Percentiles rank a stretch among this genome's conserved stretches.
phyloP scores from a whole-genome alignment of 2,888 invertebrate species.

The Pachycephus smyrnensis region DNA sequence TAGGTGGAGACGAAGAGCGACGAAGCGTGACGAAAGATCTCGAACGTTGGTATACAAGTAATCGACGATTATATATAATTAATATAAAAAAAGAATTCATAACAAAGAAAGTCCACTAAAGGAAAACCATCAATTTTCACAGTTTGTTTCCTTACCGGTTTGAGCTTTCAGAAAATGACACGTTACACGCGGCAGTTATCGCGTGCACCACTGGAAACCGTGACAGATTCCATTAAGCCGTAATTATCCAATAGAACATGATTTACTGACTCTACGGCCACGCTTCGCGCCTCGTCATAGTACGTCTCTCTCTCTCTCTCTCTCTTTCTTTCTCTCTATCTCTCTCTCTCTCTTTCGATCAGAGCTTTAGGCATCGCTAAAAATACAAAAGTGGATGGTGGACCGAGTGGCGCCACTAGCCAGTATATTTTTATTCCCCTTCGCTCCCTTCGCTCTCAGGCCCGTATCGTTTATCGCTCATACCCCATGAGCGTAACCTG shows the following conservation, averaged over 20 bases:
- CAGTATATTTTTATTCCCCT: neutral
- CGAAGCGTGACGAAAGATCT: neutral
- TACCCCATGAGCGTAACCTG: too few relatives aligned
- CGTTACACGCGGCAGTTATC: conserved; percentile 1
- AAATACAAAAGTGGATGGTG: neutral
- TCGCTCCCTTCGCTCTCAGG: neutral
- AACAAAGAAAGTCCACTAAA: neutral
- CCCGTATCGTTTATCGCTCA: too few relatives aligned
- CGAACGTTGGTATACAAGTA: neutral
- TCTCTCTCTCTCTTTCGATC: neutral
- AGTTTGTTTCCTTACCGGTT: neutral
- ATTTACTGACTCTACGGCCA: conserved; percentile 12
- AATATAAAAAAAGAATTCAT: neutral
- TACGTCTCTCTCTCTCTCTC: neutral
- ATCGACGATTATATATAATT: too few relatives aligned
- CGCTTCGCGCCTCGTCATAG: neutral
- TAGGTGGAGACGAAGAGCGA: neutral
- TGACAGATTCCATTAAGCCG: conserved; percentile 10
- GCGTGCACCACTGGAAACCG: neutral
- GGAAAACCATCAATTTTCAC: neutral
- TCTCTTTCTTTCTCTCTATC: neutral
- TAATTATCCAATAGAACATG: conserved; percentile 22
- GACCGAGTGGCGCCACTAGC: neutral
- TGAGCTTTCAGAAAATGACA: neutral
- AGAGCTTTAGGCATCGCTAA: neutral